These are phyloP conservation scores for Nothoprocta perdicaria DNA, from an alignment of 2,113 vertebrate species.

Conservation along the genomic window DNA sequence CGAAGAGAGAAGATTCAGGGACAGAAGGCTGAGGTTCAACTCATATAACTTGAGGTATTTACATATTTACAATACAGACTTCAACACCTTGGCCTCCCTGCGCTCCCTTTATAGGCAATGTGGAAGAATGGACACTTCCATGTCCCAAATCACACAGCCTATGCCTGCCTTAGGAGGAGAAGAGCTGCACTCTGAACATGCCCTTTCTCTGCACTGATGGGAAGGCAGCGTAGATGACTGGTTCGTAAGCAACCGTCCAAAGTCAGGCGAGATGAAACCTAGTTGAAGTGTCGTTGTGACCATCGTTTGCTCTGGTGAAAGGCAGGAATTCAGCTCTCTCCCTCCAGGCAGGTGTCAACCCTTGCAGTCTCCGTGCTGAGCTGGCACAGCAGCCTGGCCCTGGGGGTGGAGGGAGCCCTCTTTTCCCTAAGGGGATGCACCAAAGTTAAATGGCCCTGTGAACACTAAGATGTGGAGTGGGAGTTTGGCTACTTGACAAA, in stretches of 20 bases:
- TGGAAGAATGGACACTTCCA: not conserved
- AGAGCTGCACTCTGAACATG: not conserved
- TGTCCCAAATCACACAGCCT: not conserved
- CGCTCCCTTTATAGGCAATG: not conserved
- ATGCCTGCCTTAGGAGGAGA: not conserved
- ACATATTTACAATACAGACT: not conserved
- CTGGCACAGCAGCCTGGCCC: not conserved
- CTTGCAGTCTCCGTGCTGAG: not conserved
- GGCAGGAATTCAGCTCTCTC: not conserved
- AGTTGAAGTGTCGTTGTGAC: not conserved
- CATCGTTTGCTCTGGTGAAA: not conserved
- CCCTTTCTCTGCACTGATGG: not conserved
- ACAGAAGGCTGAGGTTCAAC: slow-evolving; percentile 8
- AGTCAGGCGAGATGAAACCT: not conserved
- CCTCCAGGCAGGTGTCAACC: not conserved
- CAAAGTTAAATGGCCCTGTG: not conserved
- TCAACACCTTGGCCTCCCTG: not conserved
- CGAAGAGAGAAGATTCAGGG: slow-evolving; percentile 13
- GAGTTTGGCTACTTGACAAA: not conserved
- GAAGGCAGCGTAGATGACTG: not conserved
- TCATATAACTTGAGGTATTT: not conserved
- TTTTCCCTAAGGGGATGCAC: not conserved
- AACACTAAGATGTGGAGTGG: not conserved
- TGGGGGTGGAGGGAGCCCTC: not conserved
- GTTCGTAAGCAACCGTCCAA: not conserved